phyloP scores from a whole-genome alignment of 2,888 invertebrate genomes.

The Crossocerus cetratus region DNA sequence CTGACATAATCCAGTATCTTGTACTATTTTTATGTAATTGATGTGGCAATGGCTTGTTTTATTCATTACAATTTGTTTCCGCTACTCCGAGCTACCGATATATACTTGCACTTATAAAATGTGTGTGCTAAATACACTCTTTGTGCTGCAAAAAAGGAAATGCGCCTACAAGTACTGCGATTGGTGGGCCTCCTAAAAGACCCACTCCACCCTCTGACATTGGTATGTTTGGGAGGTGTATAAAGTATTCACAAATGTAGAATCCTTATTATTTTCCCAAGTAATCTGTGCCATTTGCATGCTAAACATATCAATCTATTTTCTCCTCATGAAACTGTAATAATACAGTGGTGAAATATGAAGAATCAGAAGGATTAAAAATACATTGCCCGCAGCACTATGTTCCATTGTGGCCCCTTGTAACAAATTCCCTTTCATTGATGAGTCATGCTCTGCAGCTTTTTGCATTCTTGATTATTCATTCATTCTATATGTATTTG shows the following conservation, averaged over 20 bases:
- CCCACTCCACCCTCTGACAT: slow-evolving; percentile 75
- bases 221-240: slow-evolving; percentile 66
- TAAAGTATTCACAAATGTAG: slow-evolving; percentile 14
- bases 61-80: slow-evolving; percentile 11
- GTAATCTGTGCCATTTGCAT: slow-evolving; percentile 15
- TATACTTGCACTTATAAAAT: slow-evolving; percentile 27
- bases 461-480: not conserved
- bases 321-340: slow-evolving; percentile 14
- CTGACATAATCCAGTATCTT: not conserved
- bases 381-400: no score
- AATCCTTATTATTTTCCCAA: slow-evolving; percentile 3
- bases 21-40: slow-evolving; percentile 15
- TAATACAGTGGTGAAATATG: not conserved
- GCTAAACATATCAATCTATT: slow-evolving; percentile 24
- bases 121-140: slow-evolving; percentile 57
- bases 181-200: slow-evolving; percentile 73
- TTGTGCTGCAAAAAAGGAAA: slow-evolving; percentile 72
- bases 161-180: slow-evolving; percentile 50
- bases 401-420: no score
- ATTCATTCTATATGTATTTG: not conserved
- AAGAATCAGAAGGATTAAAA: slow-evolving; percentile 11
- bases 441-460: no score
- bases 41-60: slow-evolving; percentile 29
- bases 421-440: no score
- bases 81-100: slow-evolving; percentile 29